Evolutionary conservation across 2,888 invertebrate species (phyloP), one percentile per base, ranked within the genome.

Genomic region (Hirtodrosophila cameraria): DNA sequence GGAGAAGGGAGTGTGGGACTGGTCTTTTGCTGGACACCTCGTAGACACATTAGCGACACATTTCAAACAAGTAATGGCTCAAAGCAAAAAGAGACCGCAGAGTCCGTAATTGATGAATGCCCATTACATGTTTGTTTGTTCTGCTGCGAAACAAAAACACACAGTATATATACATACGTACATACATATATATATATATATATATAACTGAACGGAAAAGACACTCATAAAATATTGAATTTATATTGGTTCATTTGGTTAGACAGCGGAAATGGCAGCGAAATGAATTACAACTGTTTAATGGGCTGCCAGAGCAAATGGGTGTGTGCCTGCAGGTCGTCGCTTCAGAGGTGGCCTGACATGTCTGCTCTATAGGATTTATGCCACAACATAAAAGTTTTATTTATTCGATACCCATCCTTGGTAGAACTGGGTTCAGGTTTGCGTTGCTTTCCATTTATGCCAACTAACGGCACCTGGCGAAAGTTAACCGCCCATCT

Each of bases 191-290:
- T n/a, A n/a, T n/a, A n/a, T n/a, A 23, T 3, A 5, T 6, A 13
- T 23, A 43, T 9, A 4, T 4, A 48, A 9, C 20, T 48, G 23
- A 53, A 49, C 48, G 57, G 49, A 48, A 61, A 46, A 48, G 54
- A 57, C 43, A 59, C 52, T 53, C 77, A 64, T 77, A 81, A 79
- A 78, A 67, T 78, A 69, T 75, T 65, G 67, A 81, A 70, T 75
- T 78, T 81, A 81, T 79, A 70, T 75, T 65, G 58, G 76, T 69
- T 73, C 65, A 73, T 76, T 76, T 73, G 60, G 46, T 66, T 62
- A 57, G 73, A 79, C 69, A 55, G 50, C 64, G 75, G 63, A 81
- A 78, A 75, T 59, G 64, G 50, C 72, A 63, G 13, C 35, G 9
- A 69, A 64, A 67, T 78, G 78, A 79, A 64, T 78, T 75, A 79